Base-by-base conservation (phyloP, 2,888 invertebrate species). In the Mythimna pallens region DNA sequence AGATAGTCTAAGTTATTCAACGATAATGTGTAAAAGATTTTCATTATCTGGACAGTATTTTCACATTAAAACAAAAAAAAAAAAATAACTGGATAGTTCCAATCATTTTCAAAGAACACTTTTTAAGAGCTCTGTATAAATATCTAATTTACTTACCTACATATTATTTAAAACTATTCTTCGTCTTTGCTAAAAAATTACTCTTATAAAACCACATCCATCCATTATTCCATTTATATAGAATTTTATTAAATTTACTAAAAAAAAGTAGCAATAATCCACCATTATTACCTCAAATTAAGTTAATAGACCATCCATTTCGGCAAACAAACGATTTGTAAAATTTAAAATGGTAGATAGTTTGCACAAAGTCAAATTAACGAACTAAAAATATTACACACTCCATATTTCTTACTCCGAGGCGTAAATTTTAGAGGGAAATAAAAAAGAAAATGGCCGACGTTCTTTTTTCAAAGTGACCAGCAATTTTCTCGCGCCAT, bases 401-500 rank as follows among this genome's bases (percentile, higher is more conserved):
- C 43, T 63, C 71, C 14, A 72, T 72, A 66, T 61, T 63, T 76
- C 70, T 75, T 57, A 72, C 9, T 30, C 20, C 17, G 30, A 8
- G 65, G 54, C 73, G 66, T 68, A 73, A 70, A 77, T 70, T 73
- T 73, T 69, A 61, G 54, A 70, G 58, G 72, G 67, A 72, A 71
- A 77, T 50, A 68, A 70, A 47, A 78, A 73, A 36, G 34, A 71
- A 81, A 22, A 84, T 81, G 80, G 86, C 80, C 14, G 3, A 64
- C 61, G 62, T 63, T 66, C 70, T 47, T 78, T 78, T 84, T 81
- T 83, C 65, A 81, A 86, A 84, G 81, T 80, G 74, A 79, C 73
- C 85, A 78, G 78, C 73, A 69, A 79, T 78, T 86, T 80, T 73
- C 81, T 73, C 85, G 83, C 85, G 82, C 84, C 90, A 85, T 87